Conservation (phyloP, 2,888 invertebrate species). For the Chalcis sispes region DNA sequence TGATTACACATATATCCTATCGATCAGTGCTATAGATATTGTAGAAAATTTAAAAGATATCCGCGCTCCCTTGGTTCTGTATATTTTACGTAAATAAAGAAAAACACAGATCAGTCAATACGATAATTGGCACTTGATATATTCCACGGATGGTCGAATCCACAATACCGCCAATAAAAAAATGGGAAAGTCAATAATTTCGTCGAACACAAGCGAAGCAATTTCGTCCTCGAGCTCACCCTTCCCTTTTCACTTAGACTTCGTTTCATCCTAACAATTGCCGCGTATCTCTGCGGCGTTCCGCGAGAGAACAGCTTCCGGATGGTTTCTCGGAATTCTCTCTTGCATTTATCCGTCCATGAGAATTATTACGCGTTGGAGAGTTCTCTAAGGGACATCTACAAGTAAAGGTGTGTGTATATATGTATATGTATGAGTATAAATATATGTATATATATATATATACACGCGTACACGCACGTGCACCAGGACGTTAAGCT, state of each 20-base stretch:
- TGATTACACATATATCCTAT: too few relatives aligned
- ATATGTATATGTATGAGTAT: too few relatives aligned
- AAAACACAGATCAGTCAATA: neutral
- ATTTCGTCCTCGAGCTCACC: slow-evolving; percentile 22
- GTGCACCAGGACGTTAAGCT: slow-evolving; percentile 63
- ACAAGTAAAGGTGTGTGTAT: too few relatives aligned
- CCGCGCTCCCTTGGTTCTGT: too few relatives aligned
- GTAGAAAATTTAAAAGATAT: too few relatives aligned
- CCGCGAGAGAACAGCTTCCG: neutral
- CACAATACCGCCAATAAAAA: slow-evolving; percentile 36
- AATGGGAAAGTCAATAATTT: slow-evolving; percentile 33
- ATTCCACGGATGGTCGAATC: slow-evolving; percentile 7
- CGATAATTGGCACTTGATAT: too few relatives aligned
- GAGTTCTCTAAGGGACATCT: slow-evolving; percentile 38
- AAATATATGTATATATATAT: too few relatives aligned
- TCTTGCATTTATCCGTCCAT: slow-evolving; percentile 37
- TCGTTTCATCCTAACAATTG: too few relatives aligned
- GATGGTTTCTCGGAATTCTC: slow-evolving; percentile 33
- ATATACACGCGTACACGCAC: slow-evolving; percentile 44
- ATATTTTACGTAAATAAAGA: neutral
- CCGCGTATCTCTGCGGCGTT: too few relatives aligned
- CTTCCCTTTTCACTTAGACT: neutral
- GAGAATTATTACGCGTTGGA: slow-evolving; percentile 48
- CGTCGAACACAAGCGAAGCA: slow-evolving; percentile 26
- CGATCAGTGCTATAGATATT: too few relatives aligned